Evolutionary conservation across 2,888 invertebrate species (phyloP).

Genomic region (Luperina nickerlii): DNA sequence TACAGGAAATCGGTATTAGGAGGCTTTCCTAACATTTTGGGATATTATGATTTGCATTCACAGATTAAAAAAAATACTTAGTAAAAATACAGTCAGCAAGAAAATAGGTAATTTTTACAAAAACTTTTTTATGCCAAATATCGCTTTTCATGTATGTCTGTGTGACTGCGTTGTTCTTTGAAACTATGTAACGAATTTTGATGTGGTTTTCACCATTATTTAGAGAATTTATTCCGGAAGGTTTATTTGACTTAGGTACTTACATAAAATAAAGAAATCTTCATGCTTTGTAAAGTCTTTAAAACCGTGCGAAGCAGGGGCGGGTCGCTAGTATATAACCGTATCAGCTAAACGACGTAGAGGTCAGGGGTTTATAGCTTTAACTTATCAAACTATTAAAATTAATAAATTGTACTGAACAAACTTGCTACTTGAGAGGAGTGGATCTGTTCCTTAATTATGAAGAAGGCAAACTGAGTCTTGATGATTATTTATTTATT

Average conservation of each 20-base stretch:
- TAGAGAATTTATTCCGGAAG: not conserved
- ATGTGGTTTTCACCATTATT: not conserved
- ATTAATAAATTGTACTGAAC: not conserved
- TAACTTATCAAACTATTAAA: conserved; percentile 15
- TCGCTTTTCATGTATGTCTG: not conserved
- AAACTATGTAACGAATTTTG: not conserved
- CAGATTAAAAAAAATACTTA: too few species aligned
- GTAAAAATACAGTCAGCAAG: too few species aligned
- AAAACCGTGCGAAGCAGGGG: too few species aligned
- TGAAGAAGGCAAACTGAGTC: not conserved
- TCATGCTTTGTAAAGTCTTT: not conserved
- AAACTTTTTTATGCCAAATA: too few species aligned
- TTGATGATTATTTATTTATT: too few species aligned
- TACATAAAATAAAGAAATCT: too few species aligned
- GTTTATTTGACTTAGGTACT: too few species aligned
- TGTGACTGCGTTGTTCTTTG: not conserved
- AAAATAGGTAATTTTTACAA: too few species aligned
- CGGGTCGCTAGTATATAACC: too few species aligned
- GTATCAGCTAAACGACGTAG: not conserved
- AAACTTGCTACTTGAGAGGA: conserved; percentile 3
- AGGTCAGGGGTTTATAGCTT: not conserved
- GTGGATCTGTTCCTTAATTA: not conserved
- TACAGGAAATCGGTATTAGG: too few species aligned
- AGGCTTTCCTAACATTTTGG: too few species aligned
- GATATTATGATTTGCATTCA: too few species aligned